These are phyloP conservation scores for Drosophila stalkeri DNA, from an alignment of 2,888 invertebrate genomes.

Conservation along the genomic window DNA sequence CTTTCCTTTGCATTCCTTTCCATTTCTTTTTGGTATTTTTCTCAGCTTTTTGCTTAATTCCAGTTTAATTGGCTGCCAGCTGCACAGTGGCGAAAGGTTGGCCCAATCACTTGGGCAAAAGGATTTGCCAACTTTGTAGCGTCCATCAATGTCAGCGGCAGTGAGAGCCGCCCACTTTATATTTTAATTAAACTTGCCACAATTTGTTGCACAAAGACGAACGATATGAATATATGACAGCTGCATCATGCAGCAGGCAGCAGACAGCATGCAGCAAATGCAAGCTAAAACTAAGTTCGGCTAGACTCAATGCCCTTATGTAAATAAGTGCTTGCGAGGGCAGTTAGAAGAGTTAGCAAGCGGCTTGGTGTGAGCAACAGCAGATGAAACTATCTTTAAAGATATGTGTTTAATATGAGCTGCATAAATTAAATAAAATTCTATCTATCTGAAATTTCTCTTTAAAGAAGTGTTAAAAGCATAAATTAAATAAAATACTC, in stretches of 20 bases:
- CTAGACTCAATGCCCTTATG: constrained; percentile 10
- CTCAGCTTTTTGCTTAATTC: constrained; percentile 19
- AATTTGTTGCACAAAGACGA: constrained; percentile 56
- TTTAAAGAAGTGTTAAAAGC: too few relatives aligned
- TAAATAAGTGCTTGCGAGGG: constrained; percentile 22
- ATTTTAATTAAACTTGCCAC: constrained; percentile 57
- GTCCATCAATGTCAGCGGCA: constrained; percentile 31
- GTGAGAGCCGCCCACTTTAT: constrained; percentile 31
- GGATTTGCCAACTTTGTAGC: constrained; percentile 31
- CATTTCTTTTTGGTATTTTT: too few relatives aligned
- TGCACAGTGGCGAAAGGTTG: constrained; percentile 27
- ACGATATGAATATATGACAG: constrained; percentile 30
- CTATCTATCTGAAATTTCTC: too few relatives aligned
- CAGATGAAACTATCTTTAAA: too few relatives aligned
- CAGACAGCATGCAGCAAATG: constrained; percentile 12
- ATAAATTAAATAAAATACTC: too few relatives aligned
- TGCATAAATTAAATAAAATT: too few relatives aligned
- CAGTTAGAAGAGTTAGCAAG: background rate
- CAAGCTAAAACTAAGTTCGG: constrained; percentile 11
- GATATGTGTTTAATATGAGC: too few relatives aligned
- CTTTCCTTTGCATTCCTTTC: background rate
- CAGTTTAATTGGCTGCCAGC: constrained; percentile 53
- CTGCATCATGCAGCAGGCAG: constrained; percentile 29
- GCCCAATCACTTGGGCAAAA: constrained; percentile 34
- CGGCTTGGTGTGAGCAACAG: too few relatives aligned